These are phyloP conservation scores for Drosophila kikkawai DNA, from an alignment of 1,140 invertebrate species.

Conservation along the genomic window DNA sequence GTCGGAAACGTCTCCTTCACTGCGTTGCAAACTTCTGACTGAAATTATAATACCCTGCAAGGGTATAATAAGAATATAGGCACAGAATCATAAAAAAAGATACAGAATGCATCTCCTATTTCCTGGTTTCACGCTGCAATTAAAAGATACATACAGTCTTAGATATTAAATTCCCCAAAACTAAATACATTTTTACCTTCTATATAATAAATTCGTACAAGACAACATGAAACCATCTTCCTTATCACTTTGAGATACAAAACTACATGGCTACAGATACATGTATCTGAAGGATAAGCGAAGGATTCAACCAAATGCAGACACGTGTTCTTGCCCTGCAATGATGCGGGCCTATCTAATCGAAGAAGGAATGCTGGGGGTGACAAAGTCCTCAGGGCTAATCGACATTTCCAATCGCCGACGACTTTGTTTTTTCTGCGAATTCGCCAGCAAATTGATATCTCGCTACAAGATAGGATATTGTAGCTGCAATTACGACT, in stretches of 20 bases:
- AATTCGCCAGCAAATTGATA: slow-evolving; percentile 43
- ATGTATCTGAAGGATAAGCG: neutral
- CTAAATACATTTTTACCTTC: neutral
- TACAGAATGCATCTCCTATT: neutral
- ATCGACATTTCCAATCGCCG: slow-evolving; percentile 20
- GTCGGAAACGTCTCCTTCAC: too few relatives aligned
- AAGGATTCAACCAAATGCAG: neutral
- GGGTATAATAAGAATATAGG: neutral
- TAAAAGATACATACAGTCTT: too few relatives aligned
- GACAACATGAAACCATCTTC: neutral
- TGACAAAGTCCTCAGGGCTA: slow-evolving; percentile 11
- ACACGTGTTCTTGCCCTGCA: slow-evolving; percentile 1
- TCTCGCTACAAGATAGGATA: too few relatives aligned
- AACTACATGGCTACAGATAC: slow-evolving; percentile 5
- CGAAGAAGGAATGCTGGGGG: slow-evolving; percentile 5
- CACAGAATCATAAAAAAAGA: neutral
- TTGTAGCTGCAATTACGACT: slow-evolving; percentile 52
- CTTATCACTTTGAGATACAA: neutral
- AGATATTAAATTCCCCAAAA: neutral
- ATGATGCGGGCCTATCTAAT: slow-evolving; percentile 46
- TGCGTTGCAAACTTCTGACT: too few relatives aligned
- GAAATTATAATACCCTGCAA: too few relatives aligned
- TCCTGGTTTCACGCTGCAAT: too few relatives aligned
- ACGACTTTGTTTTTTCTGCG: slow-evolving; percentile 28
- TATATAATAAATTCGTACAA: too few relatives aligned